Evolutionary conservation across 1,140 invertebrate species (phyloP).

Genomic region (Acromyrmex charruanus): DNA sequence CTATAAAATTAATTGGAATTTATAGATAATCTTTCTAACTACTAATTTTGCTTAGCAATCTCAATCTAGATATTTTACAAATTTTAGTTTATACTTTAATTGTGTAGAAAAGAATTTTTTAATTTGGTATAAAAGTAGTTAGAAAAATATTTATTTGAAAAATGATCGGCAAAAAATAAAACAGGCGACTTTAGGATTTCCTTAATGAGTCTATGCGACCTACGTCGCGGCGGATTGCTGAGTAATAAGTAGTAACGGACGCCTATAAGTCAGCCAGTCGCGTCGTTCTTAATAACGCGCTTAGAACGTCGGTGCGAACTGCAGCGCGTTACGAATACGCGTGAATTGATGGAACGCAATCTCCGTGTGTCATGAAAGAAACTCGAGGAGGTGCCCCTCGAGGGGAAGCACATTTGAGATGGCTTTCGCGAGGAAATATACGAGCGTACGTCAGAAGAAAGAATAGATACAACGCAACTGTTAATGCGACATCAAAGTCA

Average conservation of each 20-base stretch:
- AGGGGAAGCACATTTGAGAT: background rate
- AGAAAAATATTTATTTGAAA: no score
- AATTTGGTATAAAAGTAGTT: no score
- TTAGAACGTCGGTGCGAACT: background rate
- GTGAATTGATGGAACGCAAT: slow-evolving; percentile 38
- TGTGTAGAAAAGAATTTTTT: no score
- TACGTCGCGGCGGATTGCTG: background rate
- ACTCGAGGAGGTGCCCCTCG: background rate
- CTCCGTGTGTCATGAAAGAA: slow-evolving; percentile 33
- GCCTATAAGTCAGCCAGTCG: slow-evolving; percentile 24
- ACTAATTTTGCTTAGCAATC: no score
- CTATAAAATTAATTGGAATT: no score
- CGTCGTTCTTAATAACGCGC: slow-evolving; percentile 33
- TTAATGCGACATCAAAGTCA: slow-evolving; percentile 52
- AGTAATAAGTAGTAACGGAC: slow-evolving; percentile 23
- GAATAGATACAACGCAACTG: slow-evolving; percentile 41
- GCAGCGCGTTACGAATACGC: background rate
- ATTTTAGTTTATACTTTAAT: no score
- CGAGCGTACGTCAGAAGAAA: slow-evolving; percentile 22
- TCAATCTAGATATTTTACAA: no score
- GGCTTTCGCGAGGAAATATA: slow-evolving; percentile 33
- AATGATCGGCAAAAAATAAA: no score
- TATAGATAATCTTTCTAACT: no score
- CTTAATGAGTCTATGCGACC: background rate
- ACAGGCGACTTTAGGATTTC: no score